Percentiles rank a stretch among this genome's conserved stretches.
These are phyloP conservation scores for Peromyscus polionotus DNA, from an alignment of 2,113 vertebrate species.

Conservation along the genomic window DNA sequence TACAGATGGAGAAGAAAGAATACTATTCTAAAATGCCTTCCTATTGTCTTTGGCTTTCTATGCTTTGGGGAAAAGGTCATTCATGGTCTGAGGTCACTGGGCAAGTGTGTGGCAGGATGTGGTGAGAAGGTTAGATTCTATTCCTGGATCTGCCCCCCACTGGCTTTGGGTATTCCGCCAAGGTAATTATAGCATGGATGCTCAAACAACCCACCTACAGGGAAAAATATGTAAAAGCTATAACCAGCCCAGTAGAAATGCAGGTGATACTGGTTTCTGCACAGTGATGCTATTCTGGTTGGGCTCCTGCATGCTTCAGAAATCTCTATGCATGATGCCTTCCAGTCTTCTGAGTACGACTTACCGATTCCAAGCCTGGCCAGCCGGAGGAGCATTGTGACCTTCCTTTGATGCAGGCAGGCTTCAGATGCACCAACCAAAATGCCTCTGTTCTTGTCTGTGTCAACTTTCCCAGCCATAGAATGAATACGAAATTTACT, in stretches of 20 bases:
- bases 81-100: background rate
- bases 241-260: background rate
- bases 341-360: background rate
- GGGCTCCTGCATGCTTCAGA: background rate
- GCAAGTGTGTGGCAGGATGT: background rate
- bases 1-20: background rate
- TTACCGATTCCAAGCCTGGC: conserved; percentile 58
- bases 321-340: background rate
- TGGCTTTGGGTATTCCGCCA: conserved; percentile 47
- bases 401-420: conserved; percentile 63
- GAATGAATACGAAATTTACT: conserved; percentile 64
- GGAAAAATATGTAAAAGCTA: conserved; percentile 38
- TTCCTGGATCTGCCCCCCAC: conserved; percentile 47
- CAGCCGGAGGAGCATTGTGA: conserved; percentile 38
- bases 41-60: background rate
- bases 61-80: conserved; percentile 40
- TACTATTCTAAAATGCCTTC: conserved; percentile 13
- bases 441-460: conserved; percentile 64
- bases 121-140: conserved; percentile 65
- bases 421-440: conserved; percentile 62
- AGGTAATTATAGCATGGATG: conserved; percentile 39
- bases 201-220: background rate
- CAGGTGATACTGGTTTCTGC: conserved; percentile 54
- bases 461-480: conserved; percentile 52
- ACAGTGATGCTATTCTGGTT: background rate